A percentile compares a stretch with the other conserved stretches of the same genome.
Conservation (phyloP, 2,113 vertebrate species). For the Serilophus lunatus region DNA sequence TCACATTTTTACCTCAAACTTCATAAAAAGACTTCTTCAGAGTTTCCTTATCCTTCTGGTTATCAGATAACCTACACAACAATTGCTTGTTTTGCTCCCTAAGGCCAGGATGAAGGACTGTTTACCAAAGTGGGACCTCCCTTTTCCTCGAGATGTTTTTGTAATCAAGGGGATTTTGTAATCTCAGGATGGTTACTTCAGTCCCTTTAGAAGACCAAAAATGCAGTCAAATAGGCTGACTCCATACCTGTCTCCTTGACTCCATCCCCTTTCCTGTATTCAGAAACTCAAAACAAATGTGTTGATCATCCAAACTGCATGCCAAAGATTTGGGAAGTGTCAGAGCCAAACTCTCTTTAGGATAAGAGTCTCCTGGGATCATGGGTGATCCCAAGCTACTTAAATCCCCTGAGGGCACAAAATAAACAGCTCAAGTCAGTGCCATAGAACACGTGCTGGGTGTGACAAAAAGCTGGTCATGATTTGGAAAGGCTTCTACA, state of each 20-base stretch:
- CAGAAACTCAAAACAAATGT: background rate
- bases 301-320: background rate
- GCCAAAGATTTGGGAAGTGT: background rate
- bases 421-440: background rate
- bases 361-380: background rate
- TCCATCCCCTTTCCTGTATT: background rate
- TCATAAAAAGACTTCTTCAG: background rate
- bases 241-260: background rate
- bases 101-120: background rate
- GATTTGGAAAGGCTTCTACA: background rate
- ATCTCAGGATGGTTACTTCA: background rate
- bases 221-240: background rate
- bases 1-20: background rate
- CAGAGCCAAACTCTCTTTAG: background rate
- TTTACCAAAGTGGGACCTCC: background rate
- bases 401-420: background rate
- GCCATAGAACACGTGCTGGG: fast-evolving
- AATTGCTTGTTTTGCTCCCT: background rate
- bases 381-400: background rate
- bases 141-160: background rate
- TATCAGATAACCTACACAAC: background rate
- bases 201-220: background rate
- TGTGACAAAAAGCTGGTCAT: background rate
- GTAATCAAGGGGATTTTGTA: no score
- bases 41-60: background rate